phyloP scores from a whole-genome alignment of 1,140 invertebrate species.

The Acarapis woodi region DNA sequence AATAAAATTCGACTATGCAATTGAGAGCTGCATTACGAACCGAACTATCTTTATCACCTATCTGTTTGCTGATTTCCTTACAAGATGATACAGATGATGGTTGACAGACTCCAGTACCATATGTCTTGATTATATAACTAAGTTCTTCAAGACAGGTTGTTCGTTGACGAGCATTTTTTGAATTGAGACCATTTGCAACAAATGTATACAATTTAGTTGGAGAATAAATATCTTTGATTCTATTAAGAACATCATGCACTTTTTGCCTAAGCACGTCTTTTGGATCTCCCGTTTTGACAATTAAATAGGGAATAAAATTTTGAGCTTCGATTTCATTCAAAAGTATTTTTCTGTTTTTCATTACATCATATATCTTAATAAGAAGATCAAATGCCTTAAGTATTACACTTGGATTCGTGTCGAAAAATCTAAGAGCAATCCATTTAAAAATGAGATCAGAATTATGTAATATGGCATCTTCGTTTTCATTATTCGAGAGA shows the following conservation, averaged over 20 bases:
- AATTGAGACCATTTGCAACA: constrained; percentile 77
- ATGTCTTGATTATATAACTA: constrained; percentile 50
- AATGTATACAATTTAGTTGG: constrained; percentile 62
- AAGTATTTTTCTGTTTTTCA: constrained; percentile 47
- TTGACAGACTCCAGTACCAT: constrained; percentile 53
- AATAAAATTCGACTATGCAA: constrained; percentile 64
- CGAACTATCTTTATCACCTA: constrained; percentile 79
- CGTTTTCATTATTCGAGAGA: constrained; percentile 29
- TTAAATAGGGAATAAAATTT: constrained; percentile 74
- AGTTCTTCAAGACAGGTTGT: constrained; percentile 81
- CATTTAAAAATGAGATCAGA: constrained; percentile 84
- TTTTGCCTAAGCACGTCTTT: constrained; percentile 74
- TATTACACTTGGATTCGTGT: constrained; percentile 88
- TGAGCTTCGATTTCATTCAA: constrained; percentile 66
- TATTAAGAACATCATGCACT: constrained; percentile 52
- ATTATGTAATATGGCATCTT: constrained; percentile 51
- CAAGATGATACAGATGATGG: constrained; percentile 36
- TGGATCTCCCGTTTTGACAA: constrained; percentile 75
- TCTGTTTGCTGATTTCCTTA: constrained; percentile 72
- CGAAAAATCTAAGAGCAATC: constrained; percentile 81
- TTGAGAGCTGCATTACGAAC: constrained; percentile 84
- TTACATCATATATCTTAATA: constrained; percentile 40
- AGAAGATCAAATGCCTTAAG: constrained; percentile 79
- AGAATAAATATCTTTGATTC: constrained; percentile 55
- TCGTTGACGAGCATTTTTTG: constrained; percentile 81